Base-by-base conservation (phyloP, 2,797 vertebrate species). In the Oreonectes daqikongensis region DNA sequence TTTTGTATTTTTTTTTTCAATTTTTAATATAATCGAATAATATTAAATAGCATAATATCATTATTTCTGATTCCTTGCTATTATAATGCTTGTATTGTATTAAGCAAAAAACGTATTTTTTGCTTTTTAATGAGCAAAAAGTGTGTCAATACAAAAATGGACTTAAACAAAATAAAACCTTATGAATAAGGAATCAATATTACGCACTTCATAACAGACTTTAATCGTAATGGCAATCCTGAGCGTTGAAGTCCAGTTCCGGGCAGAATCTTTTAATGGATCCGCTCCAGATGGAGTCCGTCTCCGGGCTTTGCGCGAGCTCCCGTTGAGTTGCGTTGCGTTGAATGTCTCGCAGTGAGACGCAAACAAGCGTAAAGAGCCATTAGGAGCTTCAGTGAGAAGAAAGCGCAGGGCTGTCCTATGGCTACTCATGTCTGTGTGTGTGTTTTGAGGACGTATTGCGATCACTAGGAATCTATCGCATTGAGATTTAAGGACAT, bases 311-410 rank as follows among this genome's bases (percentile, higher is more conserved):
- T 84, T 85, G 44, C 15, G 11, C 9, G 50, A 30, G 53, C 84
- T 77, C 78, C 44, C 15, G 64, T 72, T 76, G 79, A 79, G 70
- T 82, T 83, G 85, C 85, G 77, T 76, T 83, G 83, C 83, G 84
- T 35, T 85, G 83, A 81, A 68, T 84, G 78, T 82, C 55, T 74
- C 80, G 60, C 72, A 78, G 53, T 75, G 75, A 84, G 69, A 75
- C 72, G 81, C 77, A 76, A 76, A 83, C 82, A 81, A 73, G 79
- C 82, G 50, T 83, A 73, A 78, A 69, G 80, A 82, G 44, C 73
- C 79, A 55, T 81, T 61, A 70, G 61, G 71, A 84, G 80, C 69
- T 75, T 55, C 14, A 63, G 64, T 32, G 63, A 60, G 57, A 61
- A 65, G 46, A 35, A 75, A 68, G 46, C 75, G 67, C 70, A 77